Conservation (phyloP, 2,888 invertebrate genomes). For the Calameuta pallipes region DNA sequence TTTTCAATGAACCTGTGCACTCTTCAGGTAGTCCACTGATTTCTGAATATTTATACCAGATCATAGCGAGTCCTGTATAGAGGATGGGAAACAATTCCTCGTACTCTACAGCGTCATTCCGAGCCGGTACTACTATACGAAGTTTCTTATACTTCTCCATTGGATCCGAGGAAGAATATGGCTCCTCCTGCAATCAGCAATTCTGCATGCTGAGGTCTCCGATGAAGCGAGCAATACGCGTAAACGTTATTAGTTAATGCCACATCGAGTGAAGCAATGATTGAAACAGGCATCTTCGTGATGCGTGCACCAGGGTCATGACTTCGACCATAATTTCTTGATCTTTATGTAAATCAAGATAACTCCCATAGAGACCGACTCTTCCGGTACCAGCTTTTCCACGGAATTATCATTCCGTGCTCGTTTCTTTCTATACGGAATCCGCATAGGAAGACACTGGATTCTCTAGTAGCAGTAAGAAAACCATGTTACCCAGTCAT, state of each 20-base stretch:
- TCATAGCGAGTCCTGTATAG: neutral
- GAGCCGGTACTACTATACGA: constrained; percentile 23
- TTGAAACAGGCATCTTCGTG: neutral
- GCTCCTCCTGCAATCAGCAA: neutral
- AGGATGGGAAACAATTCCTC: constrained; percentile 38
- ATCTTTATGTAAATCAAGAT: neutral
- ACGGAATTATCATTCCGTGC: neutral
- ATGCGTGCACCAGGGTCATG: neutral
- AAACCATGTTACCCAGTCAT: neutral
- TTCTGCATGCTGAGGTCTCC: neutral
- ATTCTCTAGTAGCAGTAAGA: neutral
- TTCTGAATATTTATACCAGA: neutral
- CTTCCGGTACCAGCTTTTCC: neutral
- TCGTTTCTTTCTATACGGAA: neutral
- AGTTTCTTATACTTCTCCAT: too few relatives aligned
- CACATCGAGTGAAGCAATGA: neutral
- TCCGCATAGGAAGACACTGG: neutral
- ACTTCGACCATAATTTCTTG: neutral
- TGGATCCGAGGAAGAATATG: neutral
- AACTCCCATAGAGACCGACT: neutral
- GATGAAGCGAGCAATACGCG: neutral
- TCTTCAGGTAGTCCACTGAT: neutral
- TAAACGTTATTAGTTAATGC: neutral
- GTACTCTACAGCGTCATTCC: constrained; percentile 30
- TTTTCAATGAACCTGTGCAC: neutral